Evolutionary conservation across 1,140 invertebrate genomes (phyloP).

Genomic region (Kradibia gibbosae): DNA sequence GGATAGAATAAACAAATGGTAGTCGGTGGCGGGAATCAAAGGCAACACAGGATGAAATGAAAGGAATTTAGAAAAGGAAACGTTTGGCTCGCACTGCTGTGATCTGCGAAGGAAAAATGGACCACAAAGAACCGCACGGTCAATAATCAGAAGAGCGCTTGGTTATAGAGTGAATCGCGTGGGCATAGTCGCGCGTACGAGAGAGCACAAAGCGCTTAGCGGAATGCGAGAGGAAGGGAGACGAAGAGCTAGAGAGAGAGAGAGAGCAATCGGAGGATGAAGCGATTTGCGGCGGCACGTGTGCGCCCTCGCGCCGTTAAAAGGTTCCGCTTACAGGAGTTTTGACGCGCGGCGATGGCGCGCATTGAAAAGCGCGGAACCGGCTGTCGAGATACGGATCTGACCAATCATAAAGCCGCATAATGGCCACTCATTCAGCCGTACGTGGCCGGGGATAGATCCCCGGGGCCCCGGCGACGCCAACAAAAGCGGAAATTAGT

Average conservation of each 20-base stretch:
- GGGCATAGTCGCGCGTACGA: neutral
- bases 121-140: constrained; percentile 15
- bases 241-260: constrained; percentile 45
- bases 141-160: neutral
- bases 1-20: neutral
- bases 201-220: neutral
- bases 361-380: constrained; percentile 59
- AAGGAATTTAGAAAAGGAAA: constrained; percentile 7
- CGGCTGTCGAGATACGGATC: constrained; percentile 72
- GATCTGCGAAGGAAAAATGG: neutral
- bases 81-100: neutral
- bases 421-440: constrained; percentile 70
- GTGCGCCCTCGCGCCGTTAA: constrained; percentile 65
- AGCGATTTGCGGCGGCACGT: constrained; percentile 68
- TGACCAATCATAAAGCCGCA: constrained; percentile 73
- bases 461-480: constrained; percentile 39
- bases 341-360: constrained; percentile 63
- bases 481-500: constrained; percentile 72
- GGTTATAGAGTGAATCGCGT: neutral
- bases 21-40: neutral
- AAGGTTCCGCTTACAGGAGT: constrained; percentile 67
- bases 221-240: constrained; percentile 42
- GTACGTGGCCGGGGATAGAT: constrained; percentile 54
- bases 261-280: constrained; percentile 53
- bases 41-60: neutral